Percentiles rank a stretch among this genome's conserved stretches.
Conservation (phyloP, 2,888 invertebrate species). For the Cetonia aurata region DNA sequence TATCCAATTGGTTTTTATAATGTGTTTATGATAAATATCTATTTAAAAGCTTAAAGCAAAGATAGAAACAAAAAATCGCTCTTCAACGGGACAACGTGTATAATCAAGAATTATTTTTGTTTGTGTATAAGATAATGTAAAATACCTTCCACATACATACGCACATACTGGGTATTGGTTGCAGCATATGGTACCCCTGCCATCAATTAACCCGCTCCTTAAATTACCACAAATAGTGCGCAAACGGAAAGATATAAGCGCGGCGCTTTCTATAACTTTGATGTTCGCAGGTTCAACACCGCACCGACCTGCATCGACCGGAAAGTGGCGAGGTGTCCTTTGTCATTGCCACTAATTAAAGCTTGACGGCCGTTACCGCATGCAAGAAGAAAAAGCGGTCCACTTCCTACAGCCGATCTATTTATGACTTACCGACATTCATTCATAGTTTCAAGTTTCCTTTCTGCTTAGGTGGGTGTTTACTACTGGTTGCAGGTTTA, state of each 20-base stretch:
- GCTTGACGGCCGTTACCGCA: slow-evolving; percentile 28
- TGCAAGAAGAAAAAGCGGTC: slow-evolving; percentile 39
- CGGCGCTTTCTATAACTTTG: slow-evolving; percentile 36
- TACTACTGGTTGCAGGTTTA: too few species aligned
- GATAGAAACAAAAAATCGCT: too few species aligned
- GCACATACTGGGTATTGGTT: slow-evolving; percentile 10
- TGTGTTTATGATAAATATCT: too few species aligned
- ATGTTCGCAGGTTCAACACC: slow-evolving; percentile 35
- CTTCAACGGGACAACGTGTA: too few species aligned
- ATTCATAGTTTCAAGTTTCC: slow-evolving; percentile 12
- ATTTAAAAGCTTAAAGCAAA: too few species aligned
- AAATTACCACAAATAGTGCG: slow-evolving; percentile 39
- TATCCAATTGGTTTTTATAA: too few species aligned
- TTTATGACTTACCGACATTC: slow-evolving; percentile 28
- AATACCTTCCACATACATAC: background rate
- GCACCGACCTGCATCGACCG: slow-evolving; percentile 27
- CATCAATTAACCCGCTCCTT: slow-evolving; percentile 39
- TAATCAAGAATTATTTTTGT: too few species aligned
- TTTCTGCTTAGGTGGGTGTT: background rate
- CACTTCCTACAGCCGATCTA: slow-evolving; percentile 37
- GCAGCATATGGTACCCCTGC: slow-evolving; percentile 25
- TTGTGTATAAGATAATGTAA: too few species aligned
- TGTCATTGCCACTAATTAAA: slow-evolving; percentile 45
- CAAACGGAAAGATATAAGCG: slow-evolving; percentile 11
- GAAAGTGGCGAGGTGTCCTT: slow-evolving; percentile 43